Evolutionary conservation across 2,888 invertebrate species (phyloP), one percentile per base, ranked within the genome.

Genomic region (Lasioglossum calceatum): DNA sequence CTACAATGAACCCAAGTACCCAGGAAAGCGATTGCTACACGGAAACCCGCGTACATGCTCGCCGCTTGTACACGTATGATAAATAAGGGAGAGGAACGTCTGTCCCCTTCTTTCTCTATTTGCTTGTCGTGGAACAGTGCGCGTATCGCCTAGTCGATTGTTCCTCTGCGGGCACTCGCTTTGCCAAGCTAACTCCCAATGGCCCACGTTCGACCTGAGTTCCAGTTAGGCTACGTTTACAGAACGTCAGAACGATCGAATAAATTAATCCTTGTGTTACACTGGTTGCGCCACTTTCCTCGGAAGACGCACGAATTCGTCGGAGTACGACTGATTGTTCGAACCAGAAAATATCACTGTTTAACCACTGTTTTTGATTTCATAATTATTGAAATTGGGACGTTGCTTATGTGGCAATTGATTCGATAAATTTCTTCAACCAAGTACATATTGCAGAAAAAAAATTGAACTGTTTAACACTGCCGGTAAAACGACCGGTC

Each of bases 31-130:
- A 87, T 89, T 75, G 79, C 82, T 81, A 87, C 85, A 82, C 78
- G 82, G 85, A 79, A 85, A 82, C 50, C 73, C 72, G 79, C 39
- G 78, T 78, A 58, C 91, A 88, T 89, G 81, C 85, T 19, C 71
- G 82, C 76, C 81, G 81, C 73, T 84, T 76, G 84, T 84, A 78
- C 83, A 82, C 74, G 73, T 88, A 79, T 87, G 89, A 89, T 89
- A 88, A 89, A 89, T 88, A 89, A 80, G 81, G 71, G 82, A 84
- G 82, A 85, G 84, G 82, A 86, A 83, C 83, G 75, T 89, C 79
- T 74, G 73, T 73, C 67, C 71, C 39, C 70, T 75, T 83, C 85
- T 79, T 80, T 90, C 84, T 87, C 86, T 82, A 84, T 85, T 73
- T 84, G 50, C 72, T 58, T 50, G 32, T n/a, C 16, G 36, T 14